These are phyloP conservation scores for Pterobdella sp. DNA, from an alignment of 2,888 invertebrate species.

Conservation along the genomic window DNA sequence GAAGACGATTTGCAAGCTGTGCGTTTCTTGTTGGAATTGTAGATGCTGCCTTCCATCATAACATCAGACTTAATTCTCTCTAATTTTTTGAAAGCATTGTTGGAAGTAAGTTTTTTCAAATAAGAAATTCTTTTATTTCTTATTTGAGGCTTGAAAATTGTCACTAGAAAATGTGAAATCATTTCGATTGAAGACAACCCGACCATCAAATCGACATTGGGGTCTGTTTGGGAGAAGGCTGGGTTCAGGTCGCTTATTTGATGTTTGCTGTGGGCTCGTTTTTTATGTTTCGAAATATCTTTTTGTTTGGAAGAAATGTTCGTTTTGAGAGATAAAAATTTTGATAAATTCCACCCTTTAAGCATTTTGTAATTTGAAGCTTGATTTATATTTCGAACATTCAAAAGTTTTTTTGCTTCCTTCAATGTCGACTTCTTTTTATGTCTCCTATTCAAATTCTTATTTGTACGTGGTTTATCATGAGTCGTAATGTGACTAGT, in stretches of 20 bases:
- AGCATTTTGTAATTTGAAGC: too few species aligned
- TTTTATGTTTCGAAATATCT: background rate
- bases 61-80: background rate
- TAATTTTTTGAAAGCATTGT: background rate
- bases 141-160: background rate
- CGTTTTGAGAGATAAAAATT: too few species aligned
- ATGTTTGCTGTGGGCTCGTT: background rate
- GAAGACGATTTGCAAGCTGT: background rate
- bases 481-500: too few species aligned
- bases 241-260: background rate
- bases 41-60: background rate
- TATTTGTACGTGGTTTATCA: too few species aligned
- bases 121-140: background rate
- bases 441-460: too few species aligned
- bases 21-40: background rate
- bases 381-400: too few species aligned
- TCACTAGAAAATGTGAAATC: background rate
- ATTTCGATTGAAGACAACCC: slow-evolving; percentile 18
- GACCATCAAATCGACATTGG: slow-evolving; percentile 21
- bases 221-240: background rate
- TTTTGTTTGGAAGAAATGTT: too few species aligned
- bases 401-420: too few species aligned
- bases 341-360: too few species aligned
- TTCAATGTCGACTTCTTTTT: too few species aligned
- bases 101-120: background rate